Percentiles rank a stretch among this genome's conserved stretches.
These are phyloP conservation scores for Myanophis thanlyinensis DNA, from an alignment of 2,113 vertebrate species.

Conservation along the genomic window DNA sequence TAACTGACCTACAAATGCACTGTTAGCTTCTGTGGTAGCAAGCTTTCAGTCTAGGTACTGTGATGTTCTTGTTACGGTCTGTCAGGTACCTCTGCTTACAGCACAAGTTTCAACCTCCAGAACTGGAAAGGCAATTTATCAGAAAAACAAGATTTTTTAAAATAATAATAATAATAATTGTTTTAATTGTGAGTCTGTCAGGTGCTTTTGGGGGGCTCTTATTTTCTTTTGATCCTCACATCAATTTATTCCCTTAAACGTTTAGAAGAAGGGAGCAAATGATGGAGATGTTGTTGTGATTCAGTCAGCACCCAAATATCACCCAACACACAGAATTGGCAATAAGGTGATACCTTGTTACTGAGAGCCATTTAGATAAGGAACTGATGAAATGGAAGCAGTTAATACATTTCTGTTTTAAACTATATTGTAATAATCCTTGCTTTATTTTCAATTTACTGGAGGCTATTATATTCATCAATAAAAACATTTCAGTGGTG, in stretches of 20 bases:
- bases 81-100: background rate
- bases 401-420: background rate
- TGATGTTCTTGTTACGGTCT: background rate
- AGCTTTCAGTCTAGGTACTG: background rate
- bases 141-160: background rate
- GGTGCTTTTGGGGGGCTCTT: too few relatives aligned
- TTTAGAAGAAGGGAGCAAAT: background rate
- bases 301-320: background rate
- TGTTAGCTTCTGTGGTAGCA: background rate
- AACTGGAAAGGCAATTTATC: background rate
- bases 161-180: too few relatives aligned
- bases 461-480: background rate
- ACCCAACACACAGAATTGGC: background rate
- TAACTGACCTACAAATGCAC: background rate
- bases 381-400: background rate
- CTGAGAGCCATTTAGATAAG: background rate
- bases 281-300: background rate
- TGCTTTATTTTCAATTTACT: background rate
- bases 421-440: background rate
- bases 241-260: background rate
- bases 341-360: background rate
- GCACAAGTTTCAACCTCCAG: background rate
- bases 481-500: background rate
- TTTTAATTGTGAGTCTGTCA: background rate
- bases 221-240: background rate